Evolutionary conservation across 2,113 vertebrate genomes (phyloP), one percentile per base, ranked within the genome.

Genomic region (Python bivittatus): DNA sequence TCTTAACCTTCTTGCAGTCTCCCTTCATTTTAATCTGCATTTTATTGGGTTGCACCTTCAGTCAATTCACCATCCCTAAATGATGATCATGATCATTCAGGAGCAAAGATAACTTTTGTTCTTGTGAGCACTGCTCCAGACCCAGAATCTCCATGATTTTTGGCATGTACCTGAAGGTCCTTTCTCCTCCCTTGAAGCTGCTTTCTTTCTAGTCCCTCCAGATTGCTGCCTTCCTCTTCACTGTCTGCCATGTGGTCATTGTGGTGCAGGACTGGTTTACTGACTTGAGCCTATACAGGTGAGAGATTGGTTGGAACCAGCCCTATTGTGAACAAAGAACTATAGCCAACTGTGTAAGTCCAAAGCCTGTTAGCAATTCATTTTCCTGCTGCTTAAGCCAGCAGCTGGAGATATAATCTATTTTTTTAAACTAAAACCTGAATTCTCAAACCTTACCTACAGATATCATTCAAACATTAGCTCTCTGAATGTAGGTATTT

Each of bases 191-290:
- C 58, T 72, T 23, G 88, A 11, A 1, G 3, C 44, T 88, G 44
- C 56, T 88, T 84, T 88, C 0, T 6, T 94, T 53, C 2, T 95
- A 99, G 99, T 99, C 98, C 61, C 97, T 99, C 58, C 99, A 99
- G 98, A 98, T 99, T 0, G 97, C 98, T 0, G 98, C 99, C 86
- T 99, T 99, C 96, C 97, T 99, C 88, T 99, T 99, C 96, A 99
- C 99, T 0, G 98, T 99, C 27, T 99, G 99, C 90, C 99, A 99
- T 1, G 98, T 99, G 64, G 98, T 99, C 89, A 98, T 99, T 3
- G 98, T 99, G 44, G 98, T 99, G 88, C 99, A 99, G 96, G 98
- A 99, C 95, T 99, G 98, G 98, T 99, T 99, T 96, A 98, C 98
- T 0, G 99, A 99, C 94, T 96, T 98, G 93, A 99, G 98, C 94